Evolutionary conservation across 2,113 vertebrate genomes (phyloP), one percentile per base, ranked within the genome.

Genomic region (Sinosuthora webbiana): DNA sequence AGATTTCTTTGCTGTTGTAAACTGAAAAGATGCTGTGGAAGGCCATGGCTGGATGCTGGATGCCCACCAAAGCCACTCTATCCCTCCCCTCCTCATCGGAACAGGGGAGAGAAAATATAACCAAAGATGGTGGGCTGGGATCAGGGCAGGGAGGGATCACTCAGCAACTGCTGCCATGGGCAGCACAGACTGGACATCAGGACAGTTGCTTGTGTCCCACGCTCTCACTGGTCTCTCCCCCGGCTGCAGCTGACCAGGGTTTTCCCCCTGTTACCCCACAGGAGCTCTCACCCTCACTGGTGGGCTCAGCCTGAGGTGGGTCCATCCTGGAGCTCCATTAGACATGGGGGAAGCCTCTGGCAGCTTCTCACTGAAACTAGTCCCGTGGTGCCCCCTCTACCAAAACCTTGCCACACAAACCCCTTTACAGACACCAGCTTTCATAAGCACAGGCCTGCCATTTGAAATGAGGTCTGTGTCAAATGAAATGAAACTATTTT

Each of bases 141-240:
- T 23, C 15, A 37, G 56, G 44, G 65, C 76, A 42, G 27, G n/a
- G 27, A 42, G 37, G 35, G n/a, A 49, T 47, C 76, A 12, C n/a
- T 42, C 23, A 47, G n/a, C n/a, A 25, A 0, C 45, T 31, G 6
- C 69, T 17, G 14, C 60, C n/a, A 7, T 0, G 10, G 21, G 21
- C 42, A 41, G 5, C 73, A 37, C 39, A 47, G 33, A 3, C 17
- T 35, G 3, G 1, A 5, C 30, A 11, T 18, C 13, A n/a, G 45
- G 37, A 45, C 1, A 20, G 33, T 2, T 41, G 16, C 27, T 57
- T 44, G 23, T 24, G 11, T 59, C 20, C 19, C 30, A 21, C 21
- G 16, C 7, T 24, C 16, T 41, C 52, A 2, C 28, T 65, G 57
- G 21, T 53, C 25, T 59, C n/a, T 23, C 8, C 28, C 41, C 69